These are phyloP conservation scores for Herpetotheres cachinnans DNA, from an alignment of 2,113 vertebrate genomes.

Conservation along the genomic window DNA sequence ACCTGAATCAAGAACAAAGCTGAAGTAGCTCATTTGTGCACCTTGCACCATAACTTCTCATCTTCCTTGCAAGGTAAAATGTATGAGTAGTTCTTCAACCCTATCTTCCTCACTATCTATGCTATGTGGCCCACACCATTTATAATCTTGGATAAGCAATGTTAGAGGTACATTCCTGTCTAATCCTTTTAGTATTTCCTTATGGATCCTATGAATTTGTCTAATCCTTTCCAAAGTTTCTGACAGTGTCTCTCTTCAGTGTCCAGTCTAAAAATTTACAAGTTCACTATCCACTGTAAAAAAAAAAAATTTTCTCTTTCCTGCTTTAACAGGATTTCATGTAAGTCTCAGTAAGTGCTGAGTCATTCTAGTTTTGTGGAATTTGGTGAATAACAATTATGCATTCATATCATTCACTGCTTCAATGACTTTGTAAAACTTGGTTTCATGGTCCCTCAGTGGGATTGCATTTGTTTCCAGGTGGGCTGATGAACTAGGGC, in stretches of 20 bases:
- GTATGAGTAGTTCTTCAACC: neutral
- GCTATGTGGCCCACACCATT: accelerated
- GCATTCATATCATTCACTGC: neutral
- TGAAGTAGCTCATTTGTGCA: neutral
- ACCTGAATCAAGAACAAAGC: neutral
- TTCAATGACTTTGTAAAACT: neutral
- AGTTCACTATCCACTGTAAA: neutral
- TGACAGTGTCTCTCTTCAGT: neutral
- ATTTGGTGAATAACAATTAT: neutral
- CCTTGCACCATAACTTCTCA: neutral
- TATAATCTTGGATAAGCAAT: neutral
- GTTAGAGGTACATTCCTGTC: neutral
- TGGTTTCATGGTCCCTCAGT: neutral
- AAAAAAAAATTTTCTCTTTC: neutral
- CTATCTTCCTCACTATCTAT: neutral
- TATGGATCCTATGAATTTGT: neutral
- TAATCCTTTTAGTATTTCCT: neutral
- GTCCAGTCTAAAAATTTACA: neutral
- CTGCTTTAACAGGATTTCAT: neutral
- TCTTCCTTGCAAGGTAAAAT: neutral
- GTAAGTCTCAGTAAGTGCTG: neutral
- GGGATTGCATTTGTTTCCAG: neutral
- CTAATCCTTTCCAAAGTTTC: neutral
- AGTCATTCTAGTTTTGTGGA: neutral
- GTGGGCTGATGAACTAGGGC: neutral